A percentile compares a stretch with the other conserved stretches of the same genome.
Conservation (phyloP, 2,888 invertebrate species). For the Chaitophorus viminalis region DNA sequence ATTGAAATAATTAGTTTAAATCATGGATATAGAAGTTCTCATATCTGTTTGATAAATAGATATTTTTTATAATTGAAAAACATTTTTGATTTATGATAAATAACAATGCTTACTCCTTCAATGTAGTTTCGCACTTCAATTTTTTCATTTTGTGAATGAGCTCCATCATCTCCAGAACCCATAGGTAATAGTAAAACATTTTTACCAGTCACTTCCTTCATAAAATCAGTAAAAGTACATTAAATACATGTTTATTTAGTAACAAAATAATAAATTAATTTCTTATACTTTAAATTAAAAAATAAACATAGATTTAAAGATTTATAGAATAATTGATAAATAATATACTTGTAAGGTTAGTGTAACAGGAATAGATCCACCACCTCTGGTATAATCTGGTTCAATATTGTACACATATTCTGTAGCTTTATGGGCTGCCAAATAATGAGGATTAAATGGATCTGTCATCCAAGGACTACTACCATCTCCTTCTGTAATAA, state of each 20-base stretch:
- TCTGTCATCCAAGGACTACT: conserved; percentile 94
- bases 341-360: conserved; percentile 76
- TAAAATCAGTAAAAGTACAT: conserved; percentile 38
- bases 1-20: too few relatives aligned
- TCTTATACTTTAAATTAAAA: neutral
- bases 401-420: conserved; percentile 87
- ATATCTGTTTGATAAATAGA: too few relatives aligned
- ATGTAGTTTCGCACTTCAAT: conserved; percentile 92
- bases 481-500: conserved; percentile 70
- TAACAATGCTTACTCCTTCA: conserved; percentile 79
- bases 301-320: conserved; percentile 3
- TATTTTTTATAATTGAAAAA: neutral
- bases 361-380: conserved; percentile 97
- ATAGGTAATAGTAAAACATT: conserved; percentile 95
- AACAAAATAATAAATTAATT: neutral
- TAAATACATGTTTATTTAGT: neutral
- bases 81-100: neutral
- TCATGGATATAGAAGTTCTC: too few relatives aligned
- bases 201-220: conserved; percentile 87
- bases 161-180: conserved; percentile 96
- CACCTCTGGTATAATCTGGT: conserved; percentile 95
- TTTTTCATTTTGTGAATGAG: conserved; percentile 99
- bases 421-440: conserved; percentile 85
- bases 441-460: conserved; percentile 90
- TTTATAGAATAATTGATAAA: conserved; percentile 2